Conservation (phyloP, 2,113 vertebrate species). For the Istiophorus platypterus region DNA sequence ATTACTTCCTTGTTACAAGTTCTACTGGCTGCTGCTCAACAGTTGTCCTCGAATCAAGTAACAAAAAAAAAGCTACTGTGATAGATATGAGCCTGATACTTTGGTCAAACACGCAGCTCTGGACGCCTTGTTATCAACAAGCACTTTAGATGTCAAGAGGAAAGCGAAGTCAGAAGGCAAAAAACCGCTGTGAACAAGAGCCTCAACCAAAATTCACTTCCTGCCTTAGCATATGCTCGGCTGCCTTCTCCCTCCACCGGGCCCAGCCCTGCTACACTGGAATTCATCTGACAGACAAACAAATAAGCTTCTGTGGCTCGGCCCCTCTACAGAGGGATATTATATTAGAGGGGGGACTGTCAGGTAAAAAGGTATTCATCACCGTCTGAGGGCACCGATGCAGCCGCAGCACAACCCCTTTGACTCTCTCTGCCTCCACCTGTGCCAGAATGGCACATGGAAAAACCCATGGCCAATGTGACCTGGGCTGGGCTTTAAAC, state of each 20-base stretch:
- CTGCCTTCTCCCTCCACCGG: constrained; percentile 35
- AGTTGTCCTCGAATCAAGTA: neutral
- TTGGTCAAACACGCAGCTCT: neutral
- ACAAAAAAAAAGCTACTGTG: neutral
- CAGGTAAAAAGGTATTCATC: constrained; percentile 55
- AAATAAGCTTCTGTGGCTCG: constrained; percentile 57
- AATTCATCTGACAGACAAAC: constrained; percentile 64
- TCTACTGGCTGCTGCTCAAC: constrained; percentile 22
- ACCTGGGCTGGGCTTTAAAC: constrained; percentile 45
- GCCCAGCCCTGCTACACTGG: constrained; percentile 61
- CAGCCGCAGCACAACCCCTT: constrained; percentile 6
- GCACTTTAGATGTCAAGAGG: constrained; percentile 13
- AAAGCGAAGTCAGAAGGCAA: constrained; percentile 31
- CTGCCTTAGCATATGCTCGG: constrained; percentile 69
- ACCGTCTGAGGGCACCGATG: constrained; percentile 19
- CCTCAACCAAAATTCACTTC: constrained; percentile 62
- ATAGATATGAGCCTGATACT: neutral
- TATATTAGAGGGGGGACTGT: neutral
- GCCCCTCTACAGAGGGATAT: constrained; percentile 20
- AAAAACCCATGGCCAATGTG: too few species aligned
- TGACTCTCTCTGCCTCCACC: constrained; percentile 22
- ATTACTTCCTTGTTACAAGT: constrained; percentile 30
- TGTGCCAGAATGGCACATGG: constrained; percentile 33
- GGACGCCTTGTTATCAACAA: neutral
- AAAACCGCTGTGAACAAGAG: constrained; percentile 21